Evolutionary conservation across 2,888 invertebrate genomes (phyloP).

Genomic region (Ectemnius continuus): DNA sequence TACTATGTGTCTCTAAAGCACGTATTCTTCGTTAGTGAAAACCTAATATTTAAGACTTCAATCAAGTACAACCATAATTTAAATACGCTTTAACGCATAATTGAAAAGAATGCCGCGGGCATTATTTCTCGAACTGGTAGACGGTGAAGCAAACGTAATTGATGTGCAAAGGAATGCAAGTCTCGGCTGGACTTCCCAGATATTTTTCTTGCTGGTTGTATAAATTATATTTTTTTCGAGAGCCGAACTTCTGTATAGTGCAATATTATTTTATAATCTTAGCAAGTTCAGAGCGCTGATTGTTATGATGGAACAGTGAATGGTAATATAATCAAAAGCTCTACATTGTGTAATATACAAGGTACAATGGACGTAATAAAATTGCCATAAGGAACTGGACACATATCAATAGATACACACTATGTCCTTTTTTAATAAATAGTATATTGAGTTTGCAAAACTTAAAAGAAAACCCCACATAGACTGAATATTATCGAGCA

Average conservation of each 20-base stretch:
- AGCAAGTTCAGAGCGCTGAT: constrained; percentile 21
- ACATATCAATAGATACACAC: no score
- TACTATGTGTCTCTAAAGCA: no score
- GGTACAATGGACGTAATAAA: constrained; percentile 40
- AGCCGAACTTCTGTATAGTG: constrained; percentile 43
- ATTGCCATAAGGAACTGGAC: constrained; percentile 4
- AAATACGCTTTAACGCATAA: not conserved
- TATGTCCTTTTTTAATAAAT: not conserved
- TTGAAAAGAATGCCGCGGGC: not conserved
- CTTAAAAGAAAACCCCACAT: not conserved
- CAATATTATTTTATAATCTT: constrained; percentile 48
- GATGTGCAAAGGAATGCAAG: constrained; percentile 17
- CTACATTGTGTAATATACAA: constrained; percentile 37
- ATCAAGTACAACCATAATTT: constrained; percentile 11
- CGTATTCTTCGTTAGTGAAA: not conserved
- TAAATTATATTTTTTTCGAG: constrained; percentile 24
- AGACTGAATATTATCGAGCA: not conserved
- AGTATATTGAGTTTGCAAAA: not conserved
- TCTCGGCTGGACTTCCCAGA: not conserved
- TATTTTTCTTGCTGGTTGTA: not conserved
- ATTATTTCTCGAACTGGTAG: constrained; percentile 8
- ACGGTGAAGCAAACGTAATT: constrained; percentile 19
- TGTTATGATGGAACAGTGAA: constrained; percentile 26
- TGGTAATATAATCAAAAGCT: constrained; percentile 30
- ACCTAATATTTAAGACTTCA: constrained; percentile 14